Evolutionary conservation across 2,113 vertebrate genomes (phyloP).

Genomic region (Platanista minor): DNA sequence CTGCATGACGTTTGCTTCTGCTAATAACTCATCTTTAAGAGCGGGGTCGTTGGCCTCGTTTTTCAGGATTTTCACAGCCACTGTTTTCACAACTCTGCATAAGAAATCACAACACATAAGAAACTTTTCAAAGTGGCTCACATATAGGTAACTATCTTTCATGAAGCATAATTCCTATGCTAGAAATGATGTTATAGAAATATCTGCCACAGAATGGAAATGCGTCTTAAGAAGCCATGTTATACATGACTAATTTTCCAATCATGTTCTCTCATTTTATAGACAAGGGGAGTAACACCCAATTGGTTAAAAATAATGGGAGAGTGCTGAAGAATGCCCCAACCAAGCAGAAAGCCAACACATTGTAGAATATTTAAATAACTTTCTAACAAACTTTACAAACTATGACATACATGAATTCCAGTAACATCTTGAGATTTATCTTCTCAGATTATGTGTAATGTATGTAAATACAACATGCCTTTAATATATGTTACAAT

Average conservation of each 20-base stretch:
- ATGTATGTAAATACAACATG: background rate
- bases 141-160: background rate
- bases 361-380: background rate
- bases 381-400: background rate
- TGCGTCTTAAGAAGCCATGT: background rate
- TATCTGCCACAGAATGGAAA: background rate
- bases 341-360: background rate
- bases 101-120: background rate
- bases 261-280: background rate
- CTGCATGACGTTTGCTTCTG: slow-evolving; percentile 96
- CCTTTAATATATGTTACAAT: background rate
- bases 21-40: slow-evolving; percentile 90
- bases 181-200: too few relatives aligned
- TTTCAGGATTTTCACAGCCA: slow-evolving; percentile 97
- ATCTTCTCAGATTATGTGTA: background rate
- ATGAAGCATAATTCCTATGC: background rate
- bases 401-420: background rate
- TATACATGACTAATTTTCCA: background rate
- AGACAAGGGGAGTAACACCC: background rate
- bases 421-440: background rate
- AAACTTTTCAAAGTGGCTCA: background rate
- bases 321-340: background rate
- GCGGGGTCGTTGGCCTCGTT: slow-evolving; percentile 88
- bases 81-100: slow-evolving; percentile 87
- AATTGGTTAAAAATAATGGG: background rate